These are phyloP conservation scores for human DNA, from an alignment of 2,113 vertebrate species.

Conservation along the genomic window DNA sequence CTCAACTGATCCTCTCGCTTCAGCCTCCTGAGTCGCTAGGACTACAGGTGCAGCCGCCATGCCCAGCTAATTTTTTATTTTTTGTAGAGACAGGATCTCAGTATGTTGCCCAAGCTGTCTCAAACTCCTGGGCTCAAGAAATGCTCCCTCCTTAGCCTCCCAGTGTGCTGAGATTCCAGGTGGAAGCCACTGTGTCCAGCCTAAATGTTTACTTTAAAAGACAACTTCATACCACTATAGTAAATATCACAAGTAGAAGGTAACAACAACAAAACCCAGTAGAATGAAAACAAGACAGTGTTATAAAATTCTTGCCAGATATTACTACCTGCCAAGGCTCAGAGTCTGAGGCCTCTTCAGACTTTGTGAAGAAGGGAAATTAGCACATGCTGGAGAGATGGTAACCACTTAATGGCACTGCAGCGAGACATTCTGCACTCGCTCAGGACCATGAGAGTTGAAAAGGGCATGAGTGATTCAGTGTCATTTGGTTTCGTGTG, in stretches of 20 bases:
- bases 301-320: neutral
- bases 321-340: neutral
- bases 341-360: neutral
- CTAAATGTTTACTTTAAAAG: neutral
- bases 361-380: neutral
- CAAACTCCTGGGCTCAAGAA: too few species aligned
- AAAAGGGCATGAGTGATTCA: neutral
- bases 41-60: too few species aligned
- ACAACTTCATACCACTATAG: neutral
- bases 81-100: too few species aligned
- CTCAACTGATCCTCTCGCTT: too few species aligned
- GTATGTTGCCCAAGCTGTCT: too few species aligned
- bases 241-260: neutral
- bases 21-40: too few species aligned
- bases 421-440: neutral
- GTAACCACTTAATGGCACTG: neutral
- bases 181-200: too few species aligned
- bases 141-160: too few species aligned
- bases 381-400: neutral
- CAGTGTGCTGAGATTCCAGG: too few species aligned
- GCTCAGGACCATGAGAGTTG: neutral
- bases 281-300: neutral
- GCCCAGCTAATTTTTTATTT: too few species aligned
- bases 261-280: neutral
- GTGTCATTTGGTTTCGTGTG: neutral